Evolutionary conservation across 2,797 vertebrate species (phyloP), one percentile per base, ranked within the genome.

Genomic region (Meriones psammophilus): DNA sequence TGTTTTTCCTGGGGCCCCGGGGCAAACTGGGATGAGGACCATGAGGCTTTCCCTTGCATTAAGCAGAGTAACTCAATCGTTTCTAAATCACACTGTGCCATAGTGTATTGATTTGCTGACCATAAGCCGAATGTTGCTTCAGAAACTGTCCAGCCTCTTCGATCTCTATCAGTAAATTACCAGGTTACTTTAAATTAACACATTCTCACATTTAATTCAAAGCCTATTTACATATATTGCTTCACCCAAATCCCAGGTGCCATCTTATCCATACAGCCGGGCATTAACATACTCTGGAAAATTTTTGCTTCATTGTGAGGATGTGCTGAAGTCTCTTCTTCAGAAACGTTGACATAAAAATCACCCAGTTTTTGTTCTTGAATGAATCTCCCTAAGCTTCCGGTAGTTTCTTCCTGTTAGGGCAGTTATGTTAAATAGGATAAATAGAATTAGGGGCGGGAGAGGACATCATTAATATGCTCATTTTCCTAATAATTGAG

Each of bases 101-200:
- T 60, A 91, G 73, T 22, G 66, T 71, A 89, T 89, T 92, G 71
- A 97, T 93, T 94, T 96, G 64, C 87, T 93, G 91, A 94, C 69
- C 73, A 5, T 58, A 95, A 76, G 42, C 77, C 91, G 74, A 91
- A 86, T 87, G 33, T 39, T 83, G 46, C 62, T 95, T 89, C 54
- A 95, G 50, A 94, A 88, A 91, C 56, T 78, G 68, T 73, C 30
- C 17, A 58, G 28, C 8, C 33, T 94, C 58, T 91, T 96, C 39
- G 69, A 42, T 92, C 87, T 86, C 56, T 95, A 74, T 78, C 42
- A 87, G 17, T 76, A 46, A 60, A 92, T 95, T 89, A 93, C 36
- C 81, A 62, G 60, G 46, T 77, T 91, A 89, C 60, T 87, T 87
- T 93, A 92, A 93, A 89, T 81, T 79, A 96, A 94, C 33, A 77